These are phyloP conservation scores for Leptobrachium leishanense DNA, from an alignment of 2,113 vertebrate species.

Conservation along the genomic window DNA sequence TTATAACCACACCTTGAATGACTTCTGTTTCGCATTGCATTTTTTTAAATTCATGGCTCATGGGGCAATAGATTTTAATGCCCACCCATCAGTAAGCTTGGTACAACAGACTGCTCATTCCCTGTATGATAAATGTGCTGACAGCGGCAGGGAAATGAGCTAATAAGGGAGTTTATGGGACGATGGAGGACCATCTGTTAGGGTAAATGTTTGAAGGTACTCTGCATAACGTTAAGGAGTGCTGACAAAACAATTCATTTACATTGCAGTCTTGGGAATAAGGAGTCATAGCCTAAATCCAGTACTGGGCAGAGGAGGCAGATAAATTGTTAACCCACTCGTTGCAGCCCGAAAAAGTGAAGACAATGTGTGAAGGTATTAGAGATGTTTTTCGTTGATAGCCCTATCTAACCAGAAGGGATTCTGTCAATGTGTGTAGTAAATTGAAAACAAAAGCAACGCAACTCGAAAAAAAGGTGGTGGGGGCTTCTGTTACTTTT, in stretches of 20 bases:
- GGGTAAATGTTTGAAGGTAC: conserved; percentile 76
- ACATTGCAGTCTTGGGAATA: conserved; percentile 63
- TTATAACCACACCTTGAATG: too few species aligned
- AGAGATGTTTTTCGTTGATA: too few species aligned
- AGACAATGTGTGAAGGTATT: too few species aligned
- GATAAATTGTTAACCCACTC: background rate
- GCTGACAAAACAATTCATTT: conserved; percentile 69
- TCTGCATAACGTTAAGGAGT: conserved; percentile 58
- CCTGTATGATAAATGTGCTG: conserved; percentile 62
- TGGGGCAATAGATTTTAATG: background rate
- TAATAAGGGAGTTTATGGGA: conserved; percentile 67
- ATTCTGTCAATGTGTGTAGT: too few species aligned
- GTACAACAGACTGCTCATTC: conserved; percentile 46
- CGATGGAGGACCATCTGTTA: conserved; percentile 72
- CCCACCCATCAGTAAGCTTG: conserved; percentile 49
- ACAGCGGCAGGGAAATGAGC: conserved; percentile 65
- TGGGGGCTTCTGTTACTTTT: too few species aligned
- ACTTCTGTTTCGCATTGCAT: too few species aligned
- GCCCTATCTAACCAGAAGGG: too few species aligned
- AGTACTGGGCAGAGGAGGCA: background rate
- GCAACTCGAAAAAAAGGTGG: too few species aligned
- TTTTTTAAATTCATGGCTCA: background rate
- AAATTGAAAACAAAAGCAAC: too few species aligned
- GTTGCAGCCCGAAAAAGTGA: background rate
- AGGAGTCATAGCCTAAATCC: conserved; percentile 12